Conservation (phyloP, 2,797 vertebrate genomes). For the Platalea minor region DNA sequence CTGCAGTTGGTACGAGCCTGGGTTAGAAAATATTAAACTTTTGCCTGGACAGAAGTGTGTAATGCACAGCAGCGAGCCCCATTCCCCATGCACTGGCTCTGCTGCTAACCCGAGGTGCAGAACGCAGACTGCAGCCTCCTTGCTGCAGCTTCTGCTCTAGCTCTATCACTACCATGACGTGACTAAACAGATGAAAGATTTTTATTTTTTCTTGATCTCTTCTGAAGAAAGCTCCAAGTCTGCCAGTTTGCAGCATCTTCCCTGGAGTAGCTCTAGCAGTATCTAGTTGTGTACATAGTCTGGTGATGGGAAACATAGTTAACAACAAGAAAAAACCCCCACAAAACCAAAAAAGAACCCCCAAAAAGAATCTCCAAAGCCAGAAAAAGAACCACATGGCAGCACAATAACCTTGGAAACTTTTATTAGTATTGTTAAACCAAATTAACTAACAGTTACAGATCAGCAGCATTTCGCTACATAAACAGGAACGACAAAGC, state of each 20-base stretch:
- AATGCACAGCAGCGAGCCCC: fast-evolving
- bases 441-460: not conserved
- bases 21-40: not conserved
- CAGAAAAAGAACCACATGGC: not conserved
- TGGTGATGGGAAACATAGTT: fast-evolving
- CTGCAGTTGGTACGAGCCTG: fast-evolving
- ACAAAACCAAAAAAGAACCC: not conserved
- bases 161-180: not conserved
- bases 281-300: fast-evolving
- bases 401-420: not conserved
- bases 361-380: not conserved
- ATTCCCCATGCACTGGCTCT: not conserved
- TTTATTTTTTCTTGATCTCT: not conserved
- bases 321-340: not conserved
- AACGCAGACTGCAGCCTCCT: not conserved
- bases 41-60: not conserved
- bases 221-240: not conserved
- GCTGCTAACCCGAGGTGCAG: not conserved
- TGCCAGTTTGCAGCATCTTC: not conserved
- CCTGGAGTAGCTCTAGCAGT: not conserved
- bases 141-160: not conserved
- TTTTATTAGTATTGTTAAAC: not conserved
- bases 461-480: not conserved
- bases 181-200: not conserved
- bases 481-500: fast-evolving